A percentile compares a stretch with the other conserved stretches of the same genome.
Evolutionary conservation across 2,113 vertebrate species (phyloP).

Genomic region (Dendrocopos noguchii): DNA sequence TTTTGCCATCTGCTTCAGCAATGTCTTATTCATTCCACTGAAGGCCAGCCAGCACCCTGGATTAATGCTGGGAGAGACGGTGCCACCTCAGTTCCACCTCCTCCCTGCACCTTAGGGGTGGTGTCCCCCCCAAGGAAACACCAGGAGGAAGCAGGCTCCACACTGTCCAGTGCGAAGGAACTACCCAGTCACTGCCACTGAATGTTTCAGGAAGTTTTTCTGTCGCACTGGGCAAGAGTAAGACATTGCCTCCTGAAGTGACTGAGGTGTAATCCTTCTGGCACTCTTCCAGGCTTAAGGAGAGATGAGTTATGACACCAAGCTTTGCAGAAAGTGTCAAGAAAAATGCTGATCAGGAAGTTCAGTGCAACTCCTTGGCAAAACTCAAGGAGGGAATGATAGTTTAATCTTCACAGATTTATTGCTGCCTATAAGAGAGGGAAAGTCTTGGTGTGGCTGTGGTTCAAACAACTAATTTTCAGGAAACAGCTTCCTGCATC

Average conservation of each 20-base stretch:
- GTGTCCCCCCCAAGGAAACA: neutral
- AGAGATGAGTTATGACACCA: constrained; percentile 27
- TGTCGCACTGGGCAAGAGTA: neutral
- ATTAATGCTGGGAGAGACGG: neutral
- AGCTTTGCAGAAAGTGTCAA: neutral
- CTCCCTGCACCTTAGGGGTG: neutral
- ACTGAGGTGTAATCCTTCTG: neutral
- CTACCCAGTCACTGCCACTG: neutral
- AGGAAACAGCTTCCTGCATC: neutral
- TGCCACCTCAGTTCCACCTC: neutral
- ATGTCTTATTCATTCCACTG: neutral
- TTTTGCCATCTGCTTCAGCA: neutral
- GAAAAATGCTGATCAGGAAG: constrained; percentile 45
- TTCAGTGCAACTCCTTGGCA: constrained; percentile 38
- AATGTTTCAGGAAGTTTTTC: neutral
- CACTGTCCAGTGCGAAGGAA: accelerated
- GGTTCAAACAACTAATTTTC: constrained; percentile 41
- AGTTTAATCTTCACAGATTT: constrained; percentile 35
- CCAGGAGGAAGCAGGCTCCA: neutral
- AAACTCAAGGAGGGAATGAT: neutral
- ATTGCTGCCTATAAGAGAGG: neutral
- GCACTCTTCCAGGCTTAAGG: neutral
- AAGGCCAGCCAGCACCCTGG: neutral
- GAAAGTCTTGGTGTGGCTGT: constrained; percentile 9
- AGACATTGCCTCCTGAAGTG: neutral